Conservation (phyloP, 2,888 invertebrate species). For the Neria commutata region DNA sequence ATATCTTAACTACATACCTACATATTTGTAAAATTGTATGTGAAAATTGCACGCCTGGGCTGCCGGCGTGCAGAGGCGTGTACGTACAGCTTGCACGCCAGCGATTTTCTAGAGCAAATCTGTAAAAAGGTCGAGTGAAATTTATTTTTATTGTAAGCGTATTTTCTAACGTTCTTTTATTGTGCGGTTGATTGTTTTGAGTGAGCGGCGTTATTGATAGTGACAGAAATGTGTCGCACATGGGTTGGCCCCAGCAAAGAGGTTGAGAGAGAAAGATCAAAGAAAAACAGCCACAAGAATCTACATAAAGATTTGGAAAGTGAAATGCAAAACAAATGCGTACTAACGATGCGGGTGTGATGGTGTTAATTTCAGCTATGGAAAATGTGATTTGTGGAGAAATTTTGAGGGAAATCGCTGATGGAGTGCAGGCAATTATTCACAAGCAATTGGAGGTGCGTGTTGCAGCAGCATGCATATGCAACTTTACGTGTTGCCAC, state of each 20-base stretch:
- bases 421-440: too few relatives aligned
- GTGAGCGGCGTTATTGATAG: conserved; percentile 43
- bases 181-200: conserved; percentile 1
- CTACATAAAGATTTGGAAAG: too few relatives aligned
- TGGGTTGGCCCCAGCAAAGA: conserved; percentile 18
- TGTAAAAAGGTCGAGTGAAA: conserved; percentile 21
- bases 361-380: too few relatives aligned
- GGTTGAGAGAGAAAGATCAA: conserved; percentile 21
- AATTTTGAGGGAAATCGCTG: too few relatives aligned
- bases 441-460: too few relatives aligned
- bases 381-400: too few relatives aligned
- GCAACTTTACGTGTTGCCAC: too few relatives aligned
- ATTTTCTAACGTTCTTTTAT: too few relatives aligned
- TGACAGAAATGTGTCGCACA: conserved; percentile 50
- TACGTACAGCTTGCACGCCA: too few relatives aligned
- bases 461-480: too few relatives aligned
- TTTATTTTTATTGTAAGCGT: not conserved
- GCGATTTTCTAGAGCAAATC: conserved; percentile 20
- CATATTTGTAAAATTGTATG: conserved; percentile 25
- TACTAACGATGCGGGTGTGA: too few relatives aligned
- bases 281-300: conserved; percentile 28
- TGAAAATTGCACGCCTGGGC: conserved; percentile 6
- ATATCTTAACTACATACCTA: conserved; percentile 28
- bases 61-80: not conserved
- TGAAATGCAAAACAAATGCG: too few relatives aligned